Evolutionary conservation across 2,797 vertebrate genomes (phyloP).

Genomic region (Cetoscarus ocellatus): DNA sequence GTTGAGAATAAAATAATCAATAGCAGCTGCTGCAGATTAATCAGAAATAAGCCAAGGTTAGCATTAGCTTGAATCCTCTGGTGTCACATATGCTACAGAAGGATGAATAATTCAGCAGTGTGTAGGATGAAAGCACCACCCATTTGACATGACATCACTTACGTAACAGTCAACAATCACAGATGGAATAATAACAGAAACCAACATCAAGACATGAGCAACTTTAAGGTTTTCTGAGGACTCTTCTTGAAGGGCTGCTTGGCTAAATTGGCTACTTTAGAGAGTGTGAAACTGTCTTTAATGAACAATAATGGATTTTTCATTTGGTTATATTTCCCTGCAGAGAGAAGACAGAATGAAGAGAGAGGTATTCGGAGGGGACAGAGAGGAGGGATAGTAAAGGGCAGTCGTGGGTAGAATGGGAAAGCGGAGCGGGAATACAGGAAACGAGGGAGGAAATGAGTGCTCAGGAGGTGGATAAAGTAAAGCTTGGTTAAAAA

Average conservation of each 20-base stretch:
- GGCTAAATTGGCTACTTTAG: conserved; percentile 27
- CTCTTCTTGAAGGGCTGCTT: conserved; percentile 22
- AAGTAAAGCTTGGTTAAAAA: conserved; percentile 26
- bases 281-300: conserved; percentile 36
- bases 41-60: background rate
- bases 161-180: background rate
- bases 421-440: conserved; percentile 39
- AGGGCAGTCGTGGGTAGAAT: conserved; percentile 60
- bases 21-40: background rate
- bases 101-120: conserved; percentile 2
- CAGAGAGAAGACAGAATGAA: conserved; percentile 28
- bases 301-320: conserved; percentile 64
- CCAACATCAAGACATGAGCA: background rate
- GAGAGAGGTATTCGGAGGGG: conserved; percentile 8
- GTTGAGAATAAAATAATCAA: background rate
- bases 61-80: background rate
- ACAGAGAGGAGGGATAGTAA: conserved; percentile 38
- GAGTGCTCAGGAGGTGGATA: conserved; percentile 39
- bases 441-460: conserved; percentile 64
- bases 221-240: conserved; percentile 30
- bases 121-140: conserved; percentile 12
- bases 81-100: conserved; percentile 1
- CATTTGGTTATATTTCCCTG: conserved; percentile 55
- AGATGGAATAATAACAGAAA: background rate
- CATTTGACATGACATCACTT: background rate